phyloP scores from a whole-genome alignment of 2,113 vertebrate genomes.

The Canis aureus region DNA sequence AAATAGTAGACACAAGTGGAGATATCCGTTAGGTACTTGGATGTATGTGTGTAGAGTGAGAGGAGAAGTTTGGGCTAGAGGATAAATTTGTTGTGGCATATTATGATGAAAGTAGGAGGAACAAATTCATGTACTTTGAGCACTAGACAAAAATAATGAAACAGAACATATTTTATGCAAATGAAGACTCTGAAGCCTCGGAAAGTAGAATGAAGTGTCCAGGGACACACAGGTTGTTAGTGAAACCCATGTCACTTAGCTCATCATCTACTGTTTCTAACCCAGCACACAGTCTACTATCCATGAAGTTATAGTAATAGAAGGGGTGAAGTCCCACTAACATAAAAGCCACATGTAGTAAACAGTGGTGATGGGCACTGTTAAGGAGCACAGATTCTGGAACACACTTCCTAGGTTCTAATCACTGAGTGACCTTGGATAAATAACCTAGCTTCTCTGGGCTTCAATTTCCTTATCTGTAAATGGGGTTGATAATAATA shows the following conservation, averaged over 20 bases:
- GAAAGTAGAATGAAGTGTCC: background rate
- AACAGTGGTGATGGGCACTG: background rate
- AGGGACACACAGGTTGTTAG: background rate
- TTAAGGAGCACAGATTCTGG: background rate
- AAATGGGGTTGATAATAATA: background rate
- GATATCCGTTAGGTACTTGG: background rate
- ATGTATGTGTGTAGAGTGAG: background rate
- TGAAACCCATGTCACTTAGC: background rate
- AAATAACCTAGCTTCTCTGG: slow-evolving; percentile 13
- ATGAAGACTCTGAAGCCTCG: background rate
- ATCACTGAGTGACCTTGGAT: background rate
- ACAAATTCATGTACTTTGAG: background rate
- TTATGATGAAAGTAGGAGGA: background rate
- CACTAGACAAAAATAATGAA: background rate
- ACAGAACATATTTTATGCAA: background rate
- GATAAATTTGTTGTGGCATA: background rate
- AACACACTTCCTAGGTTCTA: background rate
- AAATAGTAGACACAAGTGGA: background rate
- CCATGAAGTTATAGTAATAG: background rate
- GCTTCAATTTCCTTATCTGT: background rate
- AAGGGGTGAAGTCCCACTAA: background rate
- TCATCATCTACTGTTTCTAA: background rate
- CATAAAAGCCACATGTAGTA: background rate
- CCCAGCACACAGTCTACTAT: background rate
- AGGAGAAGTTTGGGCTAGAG: background rate